A percentile compares a stretch with the other conserved stretches of the same genome.
These are phyloP conservation scores for Sceliomorpha sp. DNA, from an alignment of 2,888 invertebrate genomes.

Conservation along the genomic window DNA sequence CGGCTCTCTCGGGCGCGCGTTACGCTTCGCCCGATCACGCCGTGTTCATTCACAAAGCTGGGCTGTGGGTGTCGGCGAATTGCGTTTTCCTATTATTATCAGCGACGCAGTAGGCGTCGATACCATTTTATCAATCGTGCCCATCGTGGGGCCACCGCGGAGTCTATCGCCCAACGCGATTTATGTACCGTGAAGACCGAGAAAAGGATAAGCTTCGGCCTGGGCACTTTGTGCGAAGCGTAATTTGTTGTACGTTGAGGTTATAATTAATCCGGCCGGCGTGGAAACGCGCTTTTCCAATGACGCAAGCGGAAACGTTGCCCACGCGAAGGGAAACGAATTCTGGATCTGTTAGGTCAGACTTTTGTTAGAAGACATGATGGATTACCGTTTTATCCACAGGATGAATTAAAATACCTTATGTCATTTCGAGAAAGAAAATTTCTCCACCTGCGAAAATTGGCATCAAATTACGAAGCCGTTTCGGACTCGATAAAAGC, in stretches of 20 bases:
- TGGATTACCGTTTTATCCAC: no score
- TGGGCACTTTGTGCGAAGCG: slow-evolving; percentile 9
- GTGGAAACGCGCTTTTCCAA: no score
- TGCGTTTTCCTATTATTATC: slow-evolving; percentile 67
- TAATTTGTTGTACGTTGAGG: slow-evolving; percentile 21
- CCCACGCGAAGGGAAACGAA: no score
- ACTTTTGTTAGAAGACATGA: no score
- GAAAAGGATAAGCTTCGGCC: slow-evolving; percentile 22
- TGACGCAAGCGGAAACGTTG: no score
- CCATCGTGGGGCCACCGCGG: slow-evolving; percentile 35
- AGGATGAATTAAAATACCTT: no score
- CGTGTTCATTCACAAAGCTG: slow-evolving; percentile 66
- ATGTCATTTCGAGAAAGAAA: no score
- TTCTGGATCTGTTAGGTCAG: no score
- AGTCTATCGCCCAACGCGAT: slow-evolving; percentile 32
- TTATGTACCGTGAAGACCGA: slow-evolving; percentile 23
- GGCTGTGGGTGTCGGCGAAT: slow-evolving; percentile 69
- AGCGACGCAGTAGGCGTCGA: slow-evolving; percentile 60
- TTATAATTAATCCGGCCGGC: no score
- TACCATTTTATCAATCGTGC: slow-evolving; percentile 65
- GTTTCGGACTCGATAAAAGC: no score
- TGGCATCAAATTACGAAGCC: no score
- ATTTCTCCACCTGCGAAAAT: no score
- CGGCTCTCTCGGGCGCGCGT: slow-evolving; percentile 57
- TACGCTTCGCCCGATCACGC: slow-evolving; percentile 62